These are phyloP conservation scores for Cotesia typhae DNA, from an alignment of 1,140 invertebrate genomes.

Conservation along the genomic window DNA sequence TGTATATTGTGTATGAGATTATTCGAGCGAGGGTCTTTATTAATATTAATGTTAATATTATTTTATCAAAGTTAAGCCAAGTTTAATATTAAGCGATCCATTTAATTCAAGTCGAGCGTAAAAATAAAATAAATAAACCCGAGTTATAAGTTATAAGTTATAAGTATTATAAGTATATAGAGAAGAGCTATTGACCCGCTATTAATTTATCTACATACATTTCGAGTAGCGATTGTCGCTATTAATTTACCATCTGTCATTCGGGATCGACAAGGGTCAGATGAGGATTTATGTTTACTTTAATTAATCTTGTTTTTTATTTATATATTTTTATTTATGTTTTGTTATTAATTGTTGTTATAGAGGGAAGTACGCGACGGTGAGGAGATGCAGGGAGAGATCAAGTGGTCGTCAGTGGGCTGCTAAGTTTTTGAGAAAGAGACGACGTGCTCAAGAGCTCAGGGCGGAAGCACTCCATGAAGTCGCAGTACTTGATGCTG, in stretches of 20 bases:
- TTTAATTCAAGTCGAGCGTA: too few relatives aligned
- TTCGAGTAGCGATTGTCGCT: neutral
- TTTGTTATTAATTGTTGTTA: slow-evolving; percentile 44
- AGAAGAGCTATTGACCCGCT: neutral
- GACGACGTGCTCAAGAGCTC: slow-evolving; percentile 82
- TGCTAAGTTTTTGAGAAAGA: slow-evolving; percentile 93
- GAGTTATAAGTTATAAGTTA: too few relatives aligned
- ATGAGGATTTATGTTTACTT: too few relatives aligned
- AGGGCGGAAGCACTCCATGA: slow-evolving; percentile 88
- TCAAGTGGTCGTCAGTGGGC: slow-evolving; percentile 87
- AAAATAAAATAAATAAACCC: too few relatives aligned
- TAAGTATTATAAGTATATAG: neutral
- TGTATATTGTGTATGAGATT: neutral
- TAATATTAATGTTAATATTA: neutral
- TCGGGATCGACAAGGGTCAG: too few relatives aligned
- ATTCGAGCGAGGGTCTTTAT: slow-evolving; percentile 8
- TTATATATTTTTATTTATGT: slow-evolving; percentile 28
- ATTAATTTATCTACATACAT: neutral
- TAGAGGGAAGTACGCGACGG: slow-evolving; percentile 96
- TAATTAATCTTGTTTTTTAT: neutral
- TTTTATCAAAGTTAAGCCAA: too few relatives aligned
- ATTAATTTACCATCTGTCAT: slow-evolving; percentile 6
- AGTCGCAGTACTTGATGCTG: slow-evolving; percentile 87
- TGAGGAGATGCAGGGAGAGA: slow-evolving; percentile 86
- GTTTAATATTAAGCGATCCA: too few relatives aligned